Evolutionary conservation across 2,113 vertebrate genomes (phyloP), one percentile per base, ranked within the genome.

Genomic region (Cottus gobio): DNA sequence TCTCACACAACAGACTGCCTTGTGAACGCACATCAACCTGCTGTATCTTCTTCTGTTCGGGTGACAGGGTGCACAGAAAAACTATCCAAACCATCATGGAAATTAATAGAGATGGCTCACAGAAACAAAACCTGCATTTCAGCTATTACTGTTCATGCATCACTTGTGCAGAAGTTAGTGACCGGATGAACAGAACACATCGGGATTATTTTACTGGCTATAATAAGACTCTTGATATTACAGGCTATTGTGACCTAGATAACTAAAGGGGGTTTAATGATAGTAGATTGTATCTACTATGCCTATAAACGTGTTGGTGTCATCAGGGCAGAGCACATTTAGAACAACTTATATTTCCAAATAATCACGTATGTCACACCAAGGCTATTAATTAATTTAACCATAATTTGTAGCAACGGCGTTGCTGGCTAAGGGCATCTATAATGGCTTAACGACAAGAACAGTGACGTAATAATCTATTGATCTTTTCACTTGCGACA

Each of bases 211-310:
- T 79, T 48, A 16, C 26, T 60, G 62, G 30, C 72, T 87, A 80
- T 77, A 84, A 77, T 75, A 77, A 80, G 72, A 68, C 24, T 74
- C 71, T 85, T 73, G 30, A 77, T 78, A 71, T 52, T 75, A 50
- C 61, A 77, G 42, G 58, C 46, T 66, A 67, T 72, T 67, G 34
- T 85, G 90, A 88, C 90, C 85, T 62, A 88, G 67, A 90, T 87
- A 84, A 79, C 50, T 70, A n/a, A 57, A 81, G 1, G 26, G 61
- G 36, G 42, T 65, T 15, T 56, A 67, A 65, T 58, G 63, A 87
- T 5, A 37, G 28, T 16, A 54, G 66, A 86, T 89, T 67, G 2
- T 22, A 80, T 86, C 82, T 76, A 22, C 46, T 57, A 12, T 24
- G n/a, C n/a, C 24, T 24, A 34, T 75, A 74, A n/a, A 48, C 54